Percentiles rank a stretch among this genome's conserved stretches.
phyloP scores from a whole-genome alignment of 2,888 invertebrate genomes.

The Agrypnus murinus region DNA sequence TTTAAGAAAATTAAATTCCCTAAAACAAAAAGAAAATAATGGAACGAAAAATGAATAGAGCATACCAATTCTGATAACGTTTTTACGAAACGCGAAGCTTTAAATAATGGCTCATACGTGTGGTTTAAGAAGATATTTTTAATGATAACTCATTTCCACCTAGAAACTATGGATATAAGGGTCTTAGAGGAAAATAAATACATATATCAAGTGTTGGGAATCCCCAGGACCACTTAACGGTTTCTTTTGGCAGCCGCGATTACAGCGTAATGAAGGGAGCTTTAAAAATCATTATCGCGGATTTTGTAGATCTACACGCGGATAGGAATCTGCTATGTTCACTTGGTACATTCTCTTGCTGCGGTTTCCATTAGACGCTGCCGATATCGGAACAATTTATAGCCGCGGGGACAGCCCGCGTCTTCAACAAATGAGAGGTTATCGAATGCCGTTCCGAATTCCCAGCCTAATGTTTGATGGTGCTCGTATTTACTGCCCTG shows the following conservation, averaged over 20 bases:
- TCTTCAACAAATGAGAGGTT: constrained; percentile 43
- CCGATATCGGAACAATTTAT: constrained; percentile 45
- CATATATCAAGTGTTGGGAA: constrained; percentile 43
- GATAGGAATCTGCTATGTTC: constrained; percentile 50
- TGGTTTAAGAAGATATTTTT: no score
- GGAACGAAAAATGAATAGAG: no score
- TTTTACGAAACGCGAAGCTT: no score
- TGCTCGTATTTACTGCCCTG: constrained; percentile 26
- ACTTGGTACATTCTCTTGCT: constrained; percentile 39
- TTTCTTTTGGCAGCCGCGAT: constrained; percentile 54
- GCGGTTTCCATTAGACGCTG: constrained; percentile 39
- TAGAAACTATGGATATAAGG: no score
- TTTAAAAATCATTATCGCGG: constrained; percentile 62
- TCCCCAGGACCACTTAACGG: constrained; percentile 45
- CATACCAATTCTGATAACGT: no score
- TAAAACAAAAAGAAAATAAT: no score
- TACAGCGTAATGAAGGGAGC: constrained; percentile 60
- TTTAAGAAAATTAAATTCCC: no score
- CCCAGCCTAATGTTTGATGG: constrained; percentile 33
- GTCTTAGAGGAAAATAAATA: constrained; percentile 34
- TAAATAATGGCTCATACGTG: no score
- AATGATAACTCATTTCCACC: no score
- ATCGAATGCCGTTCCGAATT: constrained; percentile 35
- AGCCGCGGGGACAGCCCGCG: constrained; percentile 37
- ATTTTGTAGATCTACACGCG: constrained; percentile 56